Percentiles rank a stretch among this genome's conserved stretches.
phyloP scores from a whole-genome alignment of 2,113 vertebrate species.

The Neolamprologus tretocephalus region DNA sequence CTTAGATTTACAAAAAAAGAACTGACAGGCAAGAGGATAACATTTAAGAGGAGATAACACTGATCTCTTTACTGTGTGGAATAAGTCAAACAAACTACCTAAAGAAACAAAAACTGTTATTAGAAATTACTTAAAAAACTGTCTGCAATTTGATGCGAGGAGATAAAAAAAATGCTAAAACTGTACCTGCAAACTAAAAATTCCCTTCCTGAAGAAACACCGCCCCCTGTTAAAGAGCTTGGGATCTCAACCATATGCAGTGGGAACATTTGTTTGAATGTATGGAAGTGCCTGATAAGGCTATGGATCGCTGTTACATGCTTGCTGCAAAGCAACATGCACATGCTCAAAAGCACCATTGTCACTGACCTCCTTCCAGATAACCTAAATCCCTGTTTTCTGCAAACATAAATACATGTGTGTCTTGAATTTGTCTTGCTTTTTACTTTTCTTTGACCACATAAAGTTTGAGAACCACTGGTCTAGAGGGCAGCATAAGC shows the following conservation, averaged over 20 bases:
- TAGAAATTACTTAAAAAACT: neutral
- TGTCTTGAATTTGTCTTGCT: neutral
- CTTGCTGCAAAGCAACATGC: neutral
- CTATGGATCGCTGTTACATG: neutral
- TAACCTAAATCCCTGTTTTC: neutral
- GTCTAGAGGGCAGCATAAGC: neutral
- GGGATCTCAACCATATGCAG: neutral
- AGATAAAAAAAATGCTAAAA: accelerated
- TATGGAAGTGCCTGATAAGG: neutral
- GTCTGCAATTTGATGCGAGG: neutral
- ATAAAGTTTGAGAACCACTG: neutral
- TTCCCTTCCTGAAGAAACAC: neutral
- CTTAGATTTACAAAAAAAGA: accelerated
- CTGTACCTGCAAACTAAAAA: neutral
- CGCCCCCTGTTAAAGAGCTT: neutral
- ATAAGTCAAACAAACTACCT: neutral
- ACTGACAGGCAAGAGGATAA: neutral
- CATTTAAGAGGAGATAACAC: neutral
- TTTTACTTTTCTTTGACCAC: neutral
- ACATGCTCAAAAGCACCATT: neutral
- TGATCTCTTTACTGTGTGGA: neutral
- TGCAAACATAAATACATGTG: accelerated
- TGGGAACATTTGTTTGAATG: neutral
- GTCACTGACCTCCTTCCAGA: neutral
- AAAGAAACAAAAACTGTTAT: neutral